A percentile compares a stretch with the other conserved stretches of the same genome.
These are phyloP conservation scores for Plectropomus leopardus DNA, from an alignment of 2,113 vertebrate genomes.

Conservation along the genomic window DNA sequence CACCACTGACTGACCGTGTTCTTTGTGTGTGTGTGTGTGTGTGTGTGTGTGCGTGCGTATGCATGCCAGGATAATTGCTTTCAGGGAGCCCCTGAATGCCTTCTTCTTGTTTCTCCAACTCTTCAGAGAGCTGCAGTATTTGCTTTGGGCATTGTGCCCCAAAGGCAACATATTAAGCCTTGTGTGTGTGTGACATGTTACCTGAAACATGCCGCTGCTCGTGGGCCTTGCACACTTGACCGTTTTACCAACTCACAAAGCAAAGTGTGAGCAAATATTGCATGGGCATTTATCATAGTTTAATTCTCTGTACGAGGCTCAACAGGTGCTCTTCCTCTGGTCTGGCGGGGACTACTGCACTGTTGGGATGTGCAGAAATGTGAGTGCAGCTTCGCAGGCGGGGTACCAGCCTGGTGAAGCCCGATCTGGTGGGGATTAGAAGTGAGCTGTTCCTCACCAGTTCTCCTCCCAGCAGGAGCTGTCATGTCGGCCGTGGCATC, in stretches of 20 bases:
- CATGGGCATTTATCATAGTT: conserved; percentile 24
- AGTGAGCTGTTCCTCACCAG: conserved; percentile 52
- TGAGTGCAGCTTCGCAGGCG: conserved; percentile 29
- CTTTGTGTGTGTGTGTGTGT: conserved; percentile 55
- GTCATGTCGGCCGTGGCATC: conserved; percentile 67
- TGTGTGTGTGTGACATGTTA: conserved; percentile 33
- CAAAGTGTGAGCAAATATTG: conserved; percentile 46
- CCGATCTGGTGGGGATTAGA: conserved; percentile 60
- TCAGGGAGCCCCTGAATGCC: conserved; percentile 72
- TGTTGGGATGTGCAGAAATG: conserved; percentile 58
- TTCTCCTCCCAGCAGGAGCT: conserved; percentile 73
- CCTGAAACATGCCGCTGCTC: conserved; percentile 55
- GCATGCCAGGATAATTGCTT: conserved; percentile 76
- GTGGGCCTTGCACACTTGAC: conserved; percentile 33
- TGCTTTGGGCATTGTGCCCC: conserved; percentile 71
- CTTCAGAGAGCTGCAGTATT: conserved; percentile 60
- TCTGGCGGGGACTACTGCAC: conserved; percentile 28
- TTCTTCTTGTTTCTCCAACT: conserved; percentile 60
- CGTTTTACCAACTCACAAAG: conserved; percentile 15
- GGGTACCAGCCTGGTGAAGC: conserved; percentile 39
- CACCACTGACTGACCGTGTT: conserved; percentile 62
- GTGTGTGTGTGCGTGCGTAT: conserved; percentile 43
- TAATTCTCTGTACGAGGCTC: conserved; percentile 14
- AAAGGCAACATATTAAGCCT: conserved; percentile 62
- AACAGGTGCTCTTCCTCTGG: conserved; percentile 41